phyloP scores from a whole-genome alignment of 2,888 invertebrate genomes.

The Chymomyza caudatula region DNA sequence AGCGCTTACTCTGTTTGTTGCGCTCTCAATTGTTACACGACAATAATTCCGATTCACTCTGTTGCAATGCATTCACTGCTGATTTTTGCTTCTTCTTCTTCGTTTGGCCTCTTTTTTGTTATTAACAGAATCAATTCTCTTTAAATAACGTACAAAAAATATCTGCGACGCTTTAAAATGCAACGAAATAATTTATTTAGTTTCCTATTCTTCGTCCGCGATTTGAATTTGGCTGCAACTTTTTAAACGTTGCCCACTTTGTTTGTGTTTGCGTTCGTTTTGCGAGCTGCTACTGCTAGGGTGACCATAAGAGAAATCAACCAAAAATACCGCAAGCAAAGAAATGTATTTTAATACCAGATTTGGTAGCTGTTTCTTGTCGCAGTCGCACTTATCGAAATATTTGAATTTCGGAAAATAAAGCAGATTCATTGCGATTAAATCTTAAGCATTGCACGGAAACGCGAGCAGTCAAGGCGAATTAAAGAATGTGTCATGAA shows the following conservation, averaged over 20 bases:
- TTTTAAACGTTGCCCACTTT: constrained; percentile 9
- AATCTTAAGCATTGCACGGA: no score
- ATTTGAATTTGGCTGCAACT: not conserved
- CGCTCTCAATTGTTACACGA: constrained; percentile 16
- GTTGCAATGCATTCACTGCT: constrained; percentile 32
- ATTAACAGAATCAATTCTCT: not conserved
- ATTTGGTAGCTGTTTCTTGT: no score
- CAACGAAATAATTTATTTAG: not conserved
- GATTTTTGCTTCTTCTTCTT: constrained; percentile 13
- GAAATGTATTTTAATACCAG: not conserved
- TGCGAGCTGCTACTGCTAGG: not conserved
- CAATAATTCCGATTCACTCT: constrained; percentile 18
- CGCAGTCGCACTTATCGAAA: no score
- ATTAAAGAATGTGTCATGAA: no score
- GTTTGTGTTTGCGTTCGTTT: constrained; percentile 31
- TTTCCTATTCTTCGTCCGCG: not conserved
- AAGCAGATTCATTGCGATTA: no score
- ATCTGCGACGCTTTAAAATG: not conserved
- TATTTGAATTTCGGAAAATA: no score
- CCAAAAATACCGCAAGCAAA: not conserved
- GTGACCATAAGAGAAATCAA: constrained; percentile 4
- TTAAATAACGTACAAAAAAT: not conserved
- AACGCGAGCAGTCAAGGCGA: no score
- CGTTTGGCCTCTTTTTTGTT: constrained; percentile 17
- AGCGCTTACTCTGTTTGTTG: constrained; percentile 4